Conservation (phyloP, 23 tunicate genomes). For the Trididemnum miniatum region DNA sequence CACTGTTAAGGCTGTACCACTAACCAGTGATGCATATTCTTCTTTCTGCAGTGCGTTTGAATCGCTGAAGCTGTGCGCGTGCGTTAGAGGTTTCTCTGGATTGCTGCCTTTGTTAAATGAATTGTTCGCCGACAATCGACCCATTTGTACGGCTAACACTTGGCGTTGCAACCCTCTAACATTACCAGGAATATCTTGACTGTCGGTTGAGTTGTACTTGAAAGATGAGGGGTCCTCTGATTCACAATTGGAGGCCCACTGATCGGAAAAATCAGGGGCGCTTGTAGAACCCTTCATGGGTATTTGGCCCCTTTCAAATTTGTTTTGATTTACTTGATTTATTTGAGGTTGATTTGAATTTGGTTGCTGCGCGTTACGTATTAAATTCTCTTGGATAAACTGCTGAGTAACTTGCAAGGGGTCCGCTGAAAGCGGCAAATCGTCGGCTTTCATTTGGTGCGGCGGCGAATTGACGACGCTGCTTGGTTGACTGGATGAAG, state of each 20-base stretch:
- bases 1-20: not conserved
- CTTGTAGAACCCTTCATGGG: not conserved
- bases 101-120: slow-evolving; percentile 67
- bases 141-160: slow-evolving; percentile 43
- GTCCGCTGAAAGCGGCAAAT: not conserved
- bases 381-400: slow-evolving; percentile 31
- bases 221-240: slow-evolving; percentile 5
- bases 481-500: slow-evolving; percentile 42
- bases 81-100: slow-evolving; percentile 1
- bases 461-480: slow-evolving; percentile 49
- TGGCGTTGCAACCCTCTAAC: slow-evolving; percentile 47
- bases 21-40: slow-evolving; percentile 1
- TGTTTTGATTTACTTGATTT: not conserved
- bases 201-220: not conserved
- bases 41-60: slow-evolving; percentile 2
- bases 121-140: slow-evolving; percentile 51
- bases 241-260: not conserved
- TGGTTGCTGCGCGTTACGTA: not conserved
- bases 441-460: slow-evolving; percentile 2
- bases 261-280: not conserved
- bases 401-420: slow-evolving; percentile 39
- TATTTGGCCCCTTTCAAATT: not conserved
- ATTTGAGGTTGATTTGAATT: not conserved
- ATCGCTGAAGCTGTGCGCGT: slow-evolving; percentile 48
- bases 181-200: slow-evolving; percentile 33